Conservation (phyloP, 2,888 invertebrate species). For the Apamea sordens region DNA sequence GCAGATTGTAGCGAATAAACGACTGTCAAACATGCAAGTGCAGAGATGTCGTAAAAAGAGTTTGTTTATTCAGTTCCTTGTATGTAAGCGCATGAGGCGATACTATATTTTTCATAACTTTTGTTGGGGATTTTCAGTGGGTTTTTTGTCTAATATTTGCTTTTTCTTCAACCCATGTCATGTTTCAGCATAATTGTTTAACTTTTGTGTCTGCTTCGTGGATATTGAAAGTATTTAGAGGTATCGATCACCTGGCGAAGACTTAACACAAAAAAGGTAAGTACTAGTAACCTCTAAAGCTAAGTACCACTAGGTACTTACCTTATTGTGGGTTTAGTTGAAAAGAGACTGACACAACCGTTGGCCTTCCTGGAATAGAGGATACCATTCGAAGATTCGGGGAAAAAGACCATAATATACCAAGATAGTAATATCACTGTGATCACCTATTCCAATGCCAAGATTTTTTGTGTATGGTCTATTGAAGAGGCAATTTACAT, state of each 20-base stretch:
- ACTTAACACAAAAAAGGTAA: background rate
- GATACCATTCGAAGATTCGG: background rate
- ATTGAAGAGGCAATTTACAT: constrained; percentile 49
- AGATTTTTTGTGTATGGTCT: constrained; percentile 23
- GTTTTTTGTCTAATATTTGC: background rate
- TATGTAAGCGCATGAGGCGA: constrained; percentile 7
- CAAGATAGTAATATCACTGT: constrained; percentile 31
- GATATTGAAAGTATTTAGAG: background rate
- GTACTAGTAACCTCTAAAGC: background rate
- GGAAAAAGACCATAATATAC: constrained; percentile 14
- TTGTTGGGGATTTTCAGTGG: background rate
- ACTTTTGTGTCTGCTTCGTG: background rate
- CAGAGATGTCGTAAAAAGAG: constrained; percentile 28
- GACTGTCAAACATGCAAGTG: constrained; percentile 47
- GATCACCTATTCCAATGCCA: constrained; percentile 34
- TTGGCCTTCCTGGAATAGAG: background rate
- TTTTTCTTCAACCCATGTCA: background rate
- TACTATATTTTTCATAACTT: background rate
- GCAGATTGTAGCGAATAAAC: constrained; percentile 50
- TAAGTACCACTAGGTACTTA: background rate
- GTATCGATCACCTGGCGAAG: background rate
- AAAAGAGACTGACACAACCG: background rate
- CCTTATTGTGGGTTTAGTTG: background rate
- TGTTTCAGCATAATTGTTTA: no score
- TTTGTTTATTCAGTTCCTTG: constrained; percentile 24